Percentiles rank a stretch among this genome's conserved stretches.
Evolutionary conservation across 2,888 invertebrate species (phyloP).

Genomic region (Nineta flava): DNA sequence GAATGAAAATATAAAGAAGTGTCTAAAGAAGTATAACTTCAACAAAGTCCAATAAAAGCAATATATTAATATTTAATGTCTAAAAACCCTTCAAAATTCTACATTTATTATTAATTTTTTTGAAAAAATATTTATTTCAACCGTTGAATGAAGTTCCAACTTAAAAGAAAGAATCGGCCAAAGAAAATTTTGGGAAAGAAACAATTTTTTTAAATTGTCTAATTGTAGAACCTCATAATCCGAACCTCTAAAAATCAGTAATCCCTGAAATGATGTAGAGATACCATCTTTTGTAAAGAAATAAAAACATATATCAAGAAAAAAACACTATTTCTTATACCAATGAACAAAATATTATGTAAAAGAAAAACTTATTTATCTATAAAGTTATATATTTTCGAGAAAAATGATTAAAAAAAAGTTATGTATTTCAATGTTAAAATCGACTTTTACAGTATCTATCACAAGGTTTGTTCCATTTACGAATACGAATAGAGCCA

Average conservation of each 20-base stretch:
- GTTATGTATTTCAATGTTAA: constrained; percentile 1
- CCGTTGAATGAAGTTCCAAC: not conserved
- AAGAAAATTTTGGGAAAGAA: not conserved
- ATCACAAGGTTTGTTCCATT: not conserved
- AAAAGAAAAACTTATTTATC: not conserved
- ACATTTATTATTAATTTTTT: not conserved
- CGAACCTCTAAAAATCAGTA: not conserved
- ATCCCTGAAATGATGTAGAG: not conserved
- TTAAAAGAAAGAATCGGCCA: not conserved
- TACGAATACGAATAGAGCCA: no score
- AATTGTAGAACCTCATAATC: no score
- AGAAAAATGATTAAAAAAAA: not conserved
- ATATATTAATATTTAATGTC: no score
- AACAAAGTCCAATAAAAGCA: not conserved
- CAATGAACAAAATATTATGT: not conserved
- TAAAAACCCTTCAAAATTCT: not conserved
- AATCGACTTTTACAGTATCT: constrained; percentile 1
- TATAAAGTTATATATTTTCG: constrained; percentile 3
- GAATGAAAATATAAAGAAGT: no score
- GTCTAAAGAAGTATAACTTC: no score
- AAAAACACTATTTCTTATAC: not conserved
- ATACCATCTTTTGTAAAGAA: not conserved
- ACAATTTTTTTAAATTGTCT: not conserved
- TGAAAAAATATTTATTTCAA: not conserved
- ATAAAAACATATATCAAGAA: not conserved